A percentile compares a stretch with the other conserved stretches of the same genome.
Conservation (phyloP, 1,140 invertebrate species). For the Drosophila fuyamai region DNA sequence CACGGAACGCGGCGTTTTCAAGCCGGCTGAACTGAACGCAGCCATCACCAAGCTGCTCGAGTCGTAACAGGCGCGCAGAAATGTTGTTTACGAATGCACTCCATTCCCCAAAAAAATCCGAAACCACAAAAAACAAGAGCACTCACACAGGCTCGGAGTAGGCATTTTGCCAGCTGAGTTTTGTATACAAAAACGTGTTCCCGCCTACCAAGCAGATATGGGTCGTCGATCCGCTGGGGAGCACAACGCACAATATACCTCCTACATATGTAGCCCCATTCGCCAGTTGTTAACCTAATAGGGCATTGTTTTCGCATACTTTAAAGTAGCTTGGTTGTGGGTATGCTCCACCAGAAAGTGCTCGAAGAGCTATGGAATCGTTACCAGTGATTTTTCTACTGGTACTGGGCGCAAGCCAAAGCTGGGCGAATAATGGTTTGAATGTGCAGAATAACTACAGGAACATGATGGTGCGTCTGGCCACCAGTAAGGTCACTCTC, state of each 20-base stretch:
- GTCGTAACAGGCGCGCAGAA: slow-evolving; percentile 63
- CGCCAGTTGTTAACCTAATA: slow-evolving; percentile 43
- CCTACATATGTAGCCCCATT: slow-evolving; percentile 65
- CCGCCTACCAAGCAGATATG: slow-evolving; percentile 48
- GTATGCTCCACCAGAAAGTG: slow-evolving; percentile 15
- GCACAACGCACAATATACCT: slow-evolving; percentile 76
- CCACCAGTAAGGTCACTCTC: slow-evolving; percentile 9
- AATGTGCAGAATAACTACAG: slow-evolving; percentile 66
- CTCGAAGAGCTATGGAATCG: slow-evolving; percentile 35
- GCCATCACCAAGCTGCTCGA: slow-evolving; percentile 69
- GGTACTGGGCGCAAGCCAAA: background rate
- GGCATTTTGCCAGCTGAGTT: slow-evolving; percentile 58
- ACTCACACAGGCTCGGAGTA: slow-evolving; percentile 44
- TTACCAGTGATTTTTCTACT: slow-evolving; percentile 25
- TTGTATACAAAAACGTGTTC: slow-evolving; percentile 54
- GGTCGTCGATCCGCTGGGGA: slow-evolving; percentile 51
- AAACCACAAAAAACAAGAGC: slow-evolving; percentile 32
- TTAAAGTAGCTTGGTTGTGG: slow-evolving; percentile 43
- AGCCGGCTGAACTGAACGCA: slow-evolving; percentile 85
- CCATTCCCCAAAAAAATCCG: slow-evolving; percentile 29
- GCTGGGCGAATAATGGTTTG: slow-evolving; percentile 26
- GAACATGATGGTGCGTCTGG: slow-evolving; percentile 68
- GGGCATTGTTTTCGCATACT: slow-evolving; percentile 43
- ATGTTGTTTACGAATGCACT: slow-evolving; percentile 57
- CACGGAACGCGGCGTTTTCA: slow-evolving; percentile 96